Evolutionary conservation across 2,888 invertebrate species (phyloP).

Genomic region (Patella ulyssiponensis): DNA sequence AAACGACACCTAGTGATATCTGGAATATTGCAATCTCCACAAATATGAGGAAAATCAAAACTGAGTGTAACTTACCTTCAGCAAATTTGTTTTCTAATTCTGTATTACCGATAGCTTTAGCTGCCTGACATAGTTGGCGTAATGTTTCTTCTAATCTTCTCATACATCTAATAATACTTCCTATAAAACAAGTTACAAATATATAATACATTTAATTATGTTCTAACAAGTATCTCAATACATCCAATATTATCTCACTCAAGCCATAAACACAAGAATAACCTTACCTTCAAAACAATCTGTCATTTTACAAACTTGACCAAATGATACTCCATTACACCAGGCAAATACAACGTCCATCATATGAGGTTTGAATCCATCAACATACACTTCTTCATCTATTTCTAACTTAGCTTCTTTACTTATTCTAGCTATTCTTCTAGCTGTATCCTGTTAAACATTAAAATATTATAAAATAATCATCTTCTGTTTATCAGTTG

Average conservation of each 20-base stretch:
- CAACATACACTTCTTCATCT: constrained; percentile 91
- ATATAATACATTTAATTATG: no score
- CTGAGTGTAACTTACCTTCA: constrained; percentile 78
- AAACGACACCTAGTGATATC: no score
- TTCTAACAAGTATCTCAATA: no score
- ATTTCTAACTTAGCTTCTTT: constrained; percentile 76
- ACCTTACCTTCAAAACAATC: constrained; percentile 70
- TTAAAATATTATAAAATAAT: no score
- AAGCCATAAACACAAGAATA: no score
- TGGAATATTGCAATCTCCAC: no score
- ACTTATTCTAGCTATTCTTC: constrained; percentile 77
- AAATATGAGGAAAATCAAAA: no score
- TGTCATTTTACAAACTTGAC: constrained; percentile 86
- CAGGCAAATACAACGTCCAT: constrained; percentile 98
- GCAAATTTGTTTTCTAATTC: constrained; percentile 96
- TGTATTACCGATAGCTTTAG: constrained; percentile 96
- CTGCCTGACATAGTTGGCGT: constrained; percentile 94
- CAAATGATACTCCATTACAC: constrained; percentile 93
- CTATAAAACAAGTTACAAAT: constrained; percentile 68
- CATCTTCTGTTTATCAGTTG: constrained; percentile 73
- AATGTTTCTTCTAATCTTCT: constrained; percentile 95
- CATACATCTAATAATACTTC: constrained; percentile 92
- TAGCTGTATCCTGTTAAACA: constrained; percentile 83
- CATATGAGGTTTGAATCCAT: constrained; percentile 91
- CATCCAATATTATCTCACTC: no score